These are phyloP conservation scores for Montipora cactus DNA, from an alignment of 64 coral and sea anemone genomes.

Conservation along the genomic window DNA sequence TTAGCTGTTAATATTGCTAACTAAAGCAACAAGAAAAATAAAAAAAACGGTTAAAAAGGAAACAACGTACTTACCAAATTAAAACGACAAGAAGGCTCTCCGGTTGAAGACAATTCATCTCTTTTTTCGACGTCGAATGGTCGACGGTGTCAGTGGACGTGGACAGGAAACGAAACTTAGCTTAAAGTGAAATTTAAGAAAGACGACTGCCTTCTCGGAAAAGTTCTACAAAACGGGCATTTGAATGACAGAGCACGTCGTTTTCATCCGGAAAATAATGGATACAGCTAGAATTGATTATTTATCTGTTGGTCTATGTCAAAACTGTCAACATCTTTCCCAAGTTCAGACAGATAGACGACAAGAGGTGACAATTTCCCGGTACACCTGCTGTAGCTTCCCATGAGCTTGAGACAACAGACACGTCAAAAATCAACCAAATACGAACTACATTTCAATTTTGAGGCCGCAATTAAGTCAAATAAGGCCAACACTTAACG, in stretches of 20 bases:
- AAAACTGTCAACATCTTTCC: conserved; percentile 53
- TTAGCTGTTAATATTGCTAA: neutral
- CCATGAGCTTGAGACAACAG: neutral
- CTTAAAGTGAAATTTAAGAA: neutral
- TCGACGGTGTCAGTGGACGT: no score
- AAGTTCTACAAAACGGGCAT: neutral
- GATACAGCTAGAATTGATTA: conserved; percentile 42
- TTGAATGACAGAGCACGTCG: neutral
- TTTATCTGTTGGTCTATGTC: conserved; percentile 16
- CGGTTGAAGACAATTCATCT: neutral
- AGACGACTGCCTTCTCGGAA: neutral
- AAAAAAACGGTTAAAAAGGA: neutral
- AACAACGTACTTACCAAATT: neutral
- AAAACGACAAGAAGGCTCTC: neutral
- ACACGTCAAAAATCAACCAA: neutral
- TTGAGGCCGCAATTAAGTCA: neutral
- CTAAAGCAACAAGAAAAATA: neutral
- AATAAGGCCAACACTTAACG: neutral
- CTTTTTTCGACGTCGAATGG: neutral
- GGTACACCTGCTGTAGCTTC: conserved; percentile 5
- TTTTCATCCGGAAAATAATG: conserved; percentile 32
- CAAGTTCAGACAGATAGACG: conserved; percentile 32
- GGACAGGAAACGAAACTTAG: neutral
- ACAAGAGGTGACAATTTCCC: conserved; percentile 31
- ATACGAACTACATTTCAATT: neutral